Evolutionary conservation across 2,888 invertebrate species (phyloP), one percentile per base, ranked within the genome.

Genomic region (Tridacna gigas): DNA sequence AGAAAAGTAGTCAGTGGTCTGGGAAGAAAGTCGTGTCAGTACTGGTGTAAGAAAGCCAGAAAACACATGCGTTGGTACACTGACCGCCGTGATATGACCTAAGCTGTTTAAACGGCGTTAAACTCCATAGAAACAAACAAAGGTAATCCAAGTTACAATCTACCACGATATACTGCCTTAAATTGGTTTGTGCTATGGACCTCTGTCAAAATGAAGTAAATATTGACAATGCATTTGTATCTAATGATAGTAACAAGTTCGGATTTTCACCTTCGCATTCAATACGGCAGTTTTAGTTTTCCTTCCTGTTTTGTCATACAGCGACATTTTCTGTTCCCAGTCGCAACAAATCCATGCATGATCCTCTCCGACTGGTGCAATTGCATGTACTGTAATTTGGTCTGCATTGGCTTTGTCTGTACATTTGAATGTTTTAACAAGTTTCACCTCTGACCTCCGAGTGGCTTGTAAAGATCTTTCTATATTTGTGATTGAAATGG

Each of bases 331-430:
- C n/a, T 84, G 87, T 0, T 88, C 89, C 89, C 89, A 89, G 15
- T 88, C 89, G 79, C 89, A 88, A 51, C 89, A 88, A 7, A 88
- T 78, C 87, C 88, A 89, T 13, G 89, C 89, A 26, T 84, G 82
- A 25, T 86, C 83, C 25, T 86, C 83, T 22, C 86, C 84, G 9
- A 89, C 86, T 0, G 89, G 86, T 15, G 87, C 88, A 28, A 89
- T 87, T 37, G 89, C 89, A 69, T 89, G 89, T 11, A 89, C 83
- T 0, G 87, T 87, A 12, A 71, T 51, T 47, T 71, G 47, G 26
- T 71, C 71, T 25, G 71, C 71, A 81, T 87, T 85, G 47, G 79
- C 85, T 66, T 87, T 80, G 25, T 87, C 87, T 2, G 84, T 85
- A 18, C 74, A 74, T 45, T 83, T 80, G 60, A 87, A 85, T 15